These are phyloP conservation scores for Oeneis ivallda DNA, from an alignment of 2,888 invertebrate genomes.

Conservation along the genomic window DNA sequence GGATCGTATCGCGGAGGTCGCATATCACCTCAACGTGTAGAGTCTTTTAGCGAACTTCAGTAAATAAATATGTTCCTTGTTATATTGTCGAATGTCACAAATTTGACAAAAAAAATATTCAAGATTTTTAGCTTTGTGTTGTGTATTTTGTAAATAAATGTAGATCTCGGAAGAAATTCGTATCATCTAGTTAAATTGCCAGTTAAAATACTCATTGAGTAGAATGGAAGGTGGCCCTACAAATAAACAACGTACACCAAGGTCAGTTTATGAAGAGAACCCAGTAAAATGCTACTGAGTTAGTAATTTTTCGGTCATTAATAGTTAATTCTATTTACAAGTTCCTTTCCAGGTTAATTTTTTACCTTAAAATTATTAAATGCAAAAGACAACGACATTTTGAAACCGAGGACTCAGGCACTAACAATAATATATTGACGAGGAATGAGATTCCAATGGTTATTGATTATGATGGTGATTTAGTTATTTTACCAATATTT, in stretches of 20 bases:
- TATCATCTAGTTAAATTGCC: not conserved
- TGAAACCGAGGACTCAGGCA: not conserved
- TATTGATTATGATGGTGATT: not conserved
- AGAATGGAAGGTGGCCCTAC: constrained; percentile 50
- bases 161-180: not conserved
- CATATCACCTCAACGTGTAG: too few species aligned
- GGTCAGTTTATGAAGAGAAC: constrained; percentile 47
- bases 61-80: too few species aligned
- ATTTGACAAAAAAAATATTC: too few species aligned
- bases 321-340: not conserved
- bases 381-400: not conserved
- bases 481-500: not conserved
- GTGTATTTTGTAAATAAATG: not conserved
- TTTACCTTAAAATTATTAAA: not conserved
- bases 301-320: not conserved
- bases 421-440: not conserved
- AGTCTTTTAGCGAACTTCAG: too few species aligned
- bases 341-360: not conserved
- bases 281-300: not conserved
- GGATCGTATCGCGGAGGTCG: too few species aligned
- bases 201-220: too few species aligned
- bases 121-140: not conserved
- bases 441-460: not conserved
- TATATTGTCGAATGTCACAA: too few species aligned
- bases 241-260: constrained; percentile 58